Evolutionary conservation across 2,888 invertebrate species (phyloP).

Genomic region (Eupithecia vulgata): DNA sequence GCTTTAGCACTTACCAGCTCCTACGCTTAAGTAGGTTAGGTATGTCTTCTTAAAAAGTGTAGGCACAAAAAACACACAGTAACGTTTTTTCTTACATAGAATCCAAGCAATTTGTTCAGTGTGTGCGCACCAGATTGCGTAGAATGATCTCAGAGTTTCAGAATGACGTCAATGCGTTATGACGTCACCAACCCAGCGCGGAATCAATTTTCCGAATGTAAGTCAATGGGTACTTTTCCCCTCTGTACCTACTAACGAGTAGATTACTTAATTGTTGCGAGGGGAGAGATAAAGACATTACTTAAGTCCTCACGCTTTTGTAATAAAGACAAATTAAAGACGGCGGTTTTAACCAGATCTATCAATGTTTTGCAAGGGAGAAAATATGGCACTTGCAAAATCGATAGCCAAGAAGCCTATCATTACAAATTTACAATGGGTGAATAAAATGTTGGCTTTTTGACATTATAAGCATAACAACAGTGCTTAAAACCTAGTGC

Average conservation of each 20-base stretch:
- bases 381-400: not conserved
- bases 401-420: not conserved
- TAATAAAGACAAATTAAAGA: not conserved
- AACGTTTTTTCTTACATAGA: not conserved
- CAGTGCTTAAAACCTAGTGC: no score
- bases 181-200: slow-evolving; percentile 1
- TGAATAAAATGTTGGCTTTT: no score
- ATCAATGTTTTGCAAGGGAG: not conserved
- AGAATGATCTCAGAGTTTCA: slow-evolving; percentile 1
- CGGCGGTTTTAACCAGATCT: not conserved
- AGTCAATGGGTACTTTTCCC: not conserved
- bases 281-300: slow-evolving; percentile 8
- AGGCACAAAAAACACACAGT: not conserved
- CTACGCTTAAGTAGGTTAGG: not conserved
- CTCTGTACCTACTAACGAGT: not conserved
- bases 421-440: not conserved
- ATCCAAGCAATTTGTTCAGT: not conserved
- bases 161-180: slow-evolving; percentile 3
- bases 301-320: slow-evolving; percentile 4
- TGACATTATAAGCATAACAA: no score
- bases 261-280: slow-evolving; percentile 3
- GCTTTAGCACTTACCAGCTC: not conserved
- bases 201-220: slow-evolving; percentile 8
- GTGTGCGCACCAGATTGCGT: slow-evolving; percentile 4
- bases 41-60: not conserved